These are phyloP conservation scores for Cheilosia urbana DNA, from an alignment of 2,888 invertebrate species.

Conservation along the genomic window DNA sequence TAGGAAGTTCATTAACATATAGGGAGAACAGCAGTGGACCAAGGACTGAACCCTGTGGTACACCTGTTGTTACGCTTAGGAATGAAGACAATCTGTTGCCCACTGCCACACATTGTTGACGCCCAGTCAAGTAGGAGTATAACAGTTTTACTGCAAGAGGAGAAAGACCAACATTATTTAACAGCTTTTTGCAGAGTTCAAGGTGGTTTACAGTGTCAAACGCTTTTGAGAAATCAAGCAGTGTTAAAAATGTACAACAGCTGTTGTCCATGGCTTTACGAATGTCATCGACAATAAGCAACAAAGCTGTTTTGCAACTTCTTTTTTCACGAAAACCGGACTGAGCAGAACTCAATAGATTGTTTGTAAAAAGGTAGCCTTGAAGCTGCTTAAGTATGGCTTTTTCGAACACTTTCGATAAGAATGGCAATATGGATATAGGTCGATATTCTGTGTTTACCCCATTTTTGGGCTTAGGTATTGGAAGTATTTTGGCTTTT, in stretches of 20 bases:
- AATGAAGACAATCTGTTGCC: not conserved
- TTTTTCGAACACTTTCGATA: no score
- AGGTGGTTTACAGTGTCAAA: slow-evolving; percentile 2
- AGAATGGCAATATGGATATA: no score
- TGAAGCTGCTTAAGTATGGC: no score
- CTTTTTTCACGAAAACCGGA: not conserved
- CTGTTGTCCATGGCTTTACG: not conserved
- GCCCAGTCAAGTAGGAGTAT: not conserved
- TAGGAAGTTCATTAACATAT: slow-evolving; percentile 13
- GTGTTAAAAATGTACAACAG: not conserved
- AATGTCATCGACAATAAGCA: not conserved
- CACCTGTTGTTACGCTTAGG: not conserved
- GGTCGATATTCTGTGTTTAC: no score
- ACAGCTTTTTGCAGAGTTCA: slow-evolving; percentile 3
- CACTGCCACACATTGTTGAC: slow-evolving; percentile 8
- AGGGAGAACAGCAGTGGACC: slow-evolving; percentile 13
- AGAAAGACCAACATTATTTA: not conserved
- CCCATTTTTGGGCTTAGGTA: not conserved
- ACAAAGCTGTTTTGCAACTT: not conserved
- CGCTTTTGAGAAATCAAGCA: slow-evolving; percentile 14
- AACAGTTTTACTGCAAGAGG: not conserved
- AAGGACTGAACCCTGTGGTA: not conserved
- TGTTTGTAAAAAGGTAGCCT: no score
- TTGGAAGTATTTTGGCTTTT: slow-evolving; percentile 12
- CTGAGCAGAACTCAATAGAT: no score